phyloP scores from a whole-genome alignment of 2,113 vertebrate genomes.

The Mungos mungo region DNA sequence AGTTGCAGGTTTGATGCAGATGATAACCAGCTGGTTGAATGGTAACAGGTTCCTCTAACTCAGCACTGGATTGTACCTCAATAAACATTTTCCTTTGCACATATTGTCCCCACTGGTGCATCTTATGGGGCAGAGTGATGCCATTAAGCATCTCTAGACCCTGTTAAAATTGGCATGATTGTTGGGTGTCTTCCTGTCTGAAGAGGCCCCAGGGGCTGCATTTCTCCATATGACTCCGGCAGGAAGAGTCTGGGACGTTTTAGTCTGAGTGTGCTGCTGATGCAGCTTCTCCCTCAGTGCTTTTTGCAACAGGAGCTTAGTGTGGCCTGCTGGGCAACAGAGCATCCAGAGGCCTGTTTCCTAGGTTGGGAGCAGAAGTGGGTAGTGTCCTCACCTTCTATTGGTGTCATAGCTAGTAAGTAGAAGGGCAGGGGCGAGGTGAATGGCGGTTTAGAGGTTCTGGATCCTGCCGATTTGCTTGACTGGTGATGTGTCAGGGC shows the following conservation, averaged over 20 bases:
- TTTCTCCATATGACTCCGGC: neutral
- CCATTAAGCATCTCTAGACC: neutral
- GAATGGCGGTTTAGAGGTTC: neutral
- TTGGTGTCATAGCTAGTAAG: neutral
- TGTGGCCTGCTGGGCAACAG: neutral
- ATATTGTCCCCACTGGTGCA: neutral
- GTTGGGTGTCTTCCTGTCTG: neutral
- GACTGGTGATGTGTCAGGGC: neutral
- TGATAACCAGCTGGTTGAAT: neutral
- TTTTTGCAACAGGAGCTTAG: neutral
- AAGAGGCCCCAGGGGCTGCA: neutral
- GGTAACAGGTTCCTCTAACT: neutral
- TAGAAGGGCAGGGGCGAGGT: neutral
- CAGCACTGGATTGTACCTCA: neutral
- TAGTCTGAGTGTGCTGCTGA: neutral
- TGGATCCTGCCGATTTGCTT: neutral
- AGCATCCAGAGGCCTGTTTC: neutral
- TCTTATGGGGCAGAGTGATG: neutral
- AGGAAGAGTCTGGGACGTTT: conserved; percentile 28
- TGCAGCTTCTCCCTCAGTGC: neutral
- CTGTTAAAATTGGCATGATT: neutral
- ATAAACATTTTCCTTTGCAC: neutral
- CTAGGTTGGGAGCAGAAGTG: neutral
- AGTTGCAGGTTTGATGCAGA: neutral
- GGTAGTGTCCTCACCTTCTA: neutral